phyloP scores from a whole-genome alignment of 2,113 vertebrate genomes.

The Benitochromis conjunctus region DNA sequence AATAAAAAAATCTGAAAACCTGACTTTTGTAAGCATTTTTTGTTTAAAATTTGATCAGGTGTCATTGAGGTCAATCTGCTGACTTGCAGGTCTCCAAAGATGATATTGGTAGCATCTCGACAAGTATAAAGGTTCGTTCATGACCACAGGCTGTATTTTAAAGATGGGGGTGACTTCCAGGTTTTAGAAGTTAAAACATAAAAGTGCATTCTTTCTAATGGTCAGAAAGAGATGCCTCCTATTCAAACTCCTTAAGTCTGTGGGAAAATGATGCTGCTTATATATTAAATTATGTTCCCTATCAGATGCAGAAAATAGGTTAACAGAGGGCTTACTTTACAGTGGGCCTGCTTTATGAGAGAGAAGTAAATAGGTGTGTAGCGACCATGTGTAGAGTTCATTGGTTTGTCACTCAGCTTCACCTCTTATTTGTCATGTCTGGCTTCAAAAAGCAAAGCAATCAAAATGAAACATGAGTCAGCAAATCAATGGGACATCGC shows the following conservation, averaged over 20 bases:
- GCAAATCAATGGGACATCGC: background rate
- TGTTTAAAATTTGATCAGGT: background rate
- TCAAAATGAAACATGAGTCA: background rate
- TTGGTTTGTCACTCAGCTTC: background rate
- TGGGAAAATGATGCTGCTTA: background rate
- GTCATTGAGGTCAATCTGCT: background rate
- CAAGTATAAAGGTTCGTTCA: background rate
- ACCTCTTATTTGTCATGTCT: fast-evolving
- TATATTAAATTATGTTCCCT: background rate
- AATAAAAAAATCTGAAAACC: too few relatives aligned
- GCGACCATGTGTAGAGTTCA: too few relatives aligned
- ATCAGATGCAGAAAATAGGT: background rate
- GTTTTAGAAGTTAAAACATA: background rate
- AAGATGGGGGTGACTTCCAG: background rate
- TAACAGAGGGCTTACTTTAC: too few relatives aligned
- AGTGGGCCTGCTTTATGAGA: background rate
- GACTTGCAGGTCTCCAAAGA: background rate
- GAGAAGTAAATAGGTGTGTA: background rate
- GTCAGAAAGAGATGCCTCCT: background rate
- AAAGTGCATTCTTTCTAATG: background rate
- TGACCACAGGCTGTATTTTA: background rate
- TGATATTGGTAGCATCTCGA: background rate
- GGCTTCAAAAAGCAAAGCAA: background rate
- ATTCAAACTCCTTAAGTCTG: background rate
- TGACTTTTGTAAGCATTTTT: too few relatives aligned